Conservation (phyloP, 1,140 invertebrate genomes). For the Atta cephalotes region DNA sequence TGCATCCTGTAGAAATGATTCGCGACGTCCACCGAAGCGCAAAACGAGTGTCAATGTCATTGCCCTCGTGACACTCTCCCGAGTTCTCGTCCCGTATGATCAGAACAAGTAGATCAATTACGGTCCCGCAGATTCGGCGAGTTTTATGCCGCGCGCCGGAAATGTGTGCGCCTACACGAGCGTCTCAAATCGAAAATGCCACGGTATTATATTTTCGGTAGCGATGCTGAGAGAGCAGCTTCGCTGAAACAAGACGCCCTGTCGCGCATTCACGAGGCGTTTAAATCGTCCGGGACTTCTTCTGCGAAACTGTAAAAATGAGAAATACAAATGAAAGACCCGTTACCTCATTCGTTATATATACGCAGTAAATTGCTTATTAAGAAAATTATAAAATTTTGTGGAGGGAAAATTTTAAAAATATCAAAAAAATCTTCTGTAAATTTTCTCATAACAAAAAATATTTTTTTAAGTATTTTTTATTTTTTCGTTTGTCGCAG, state of each 20-base stretch:
- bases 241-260: not conserved
- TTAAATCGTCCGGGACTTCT: not conserved
- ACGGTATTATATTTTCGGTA: not conserved
- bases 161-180: not conserved
- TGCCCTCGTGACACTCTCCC: slow-evolving; percentile 62
- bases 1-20: slow-evolving; percentile 18
- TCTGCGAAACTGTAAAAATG: not conserved
- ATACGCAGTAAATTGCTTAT: not conserved
- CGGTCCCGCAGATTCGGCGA: not conserved
- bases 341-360: not conserved
- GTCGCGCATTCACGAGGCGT: not conserved
- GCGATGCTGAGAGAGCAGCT: not conserved
- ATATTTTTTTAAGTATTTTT: not conserved
- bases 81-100: not conserved
- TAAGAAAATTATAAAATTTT: not conserved
- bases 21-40: not conserved
- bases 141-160: not conserved
- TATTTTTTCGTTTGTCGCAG: not conserved
- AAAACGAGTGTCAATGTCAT: slow-evolving; percentile 68
- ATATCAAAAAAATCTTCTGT: not conserved
- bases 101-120: slow-evolving; percentile 19
- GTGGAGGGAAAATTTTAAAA: not conserved
- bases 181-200: not conserved
- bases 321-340: not conserved
- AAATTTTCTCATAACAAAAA: not conserved